Base-by-base conservation (phyloP, 2,888 invertebrate genomes). In the Pristionchus entomophagus region DNA sequence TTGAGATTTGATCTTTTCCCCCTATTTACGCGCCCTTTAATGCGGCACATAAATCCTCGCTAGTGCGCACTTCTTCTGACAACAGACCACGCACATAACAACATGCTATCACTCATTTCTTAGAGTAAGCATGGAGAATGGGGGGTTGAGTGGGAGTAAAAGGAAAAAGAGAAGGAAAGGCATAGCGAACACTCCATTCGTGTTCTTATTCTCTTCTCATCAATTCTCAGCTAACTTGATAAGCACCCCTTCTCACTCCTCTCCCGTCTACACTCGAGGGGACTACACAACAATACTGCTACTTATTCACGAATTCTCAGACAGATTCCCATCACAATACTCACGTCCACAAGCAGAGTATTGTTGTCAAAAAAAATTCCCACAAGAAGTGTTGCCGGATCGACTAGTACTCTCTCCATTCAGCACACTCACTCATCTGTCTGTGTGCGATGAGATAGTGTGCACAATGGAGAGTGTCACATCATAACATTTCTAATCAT, bases 221-320 rank as follows among this genome's bases (percentile, higher is more conserved):
- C n/a, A 41, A 62, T 17, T 62, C 62, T 29, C 62, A 62, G 62
- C 62, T 62, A 62, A 62, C 62, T 62, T 62, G 62, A 62, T 62
- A 62, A 62, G 62, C 62, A 62, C 62, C 14, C 29, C 12, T 17
- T 32, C 14, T 32, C 14, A 8, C 12, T 62, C 26, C 14, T 62
- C 29, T 62, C n/a, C n/a, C 32, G 62, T n/a, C n/a, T n/a, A 62
- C n/a, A 59, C n/a, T 29, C 17, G n/a, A 59, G 62, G 32, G 62
- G 14, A 17, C 29, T 32, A 32, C 29, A 19, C 8, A 12, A 62
- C 29, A 62, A 10, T 62, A 62, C 62, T 32, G 26, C 29, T 45
- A 10, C 45, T 45, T 14, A 26, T 62, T 32, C 56, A 10, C 56
- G 56, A 56, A 56, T n/a, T 56, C 56, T 56, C n/a, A 56, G n/a